Evolutionary conservation across 30 jellyfish, hydroid and myxozoan genomes (phyloP), one percentile per base, ranked within the genome.

Genomic region (Pelagia noctiluca): DNA sequence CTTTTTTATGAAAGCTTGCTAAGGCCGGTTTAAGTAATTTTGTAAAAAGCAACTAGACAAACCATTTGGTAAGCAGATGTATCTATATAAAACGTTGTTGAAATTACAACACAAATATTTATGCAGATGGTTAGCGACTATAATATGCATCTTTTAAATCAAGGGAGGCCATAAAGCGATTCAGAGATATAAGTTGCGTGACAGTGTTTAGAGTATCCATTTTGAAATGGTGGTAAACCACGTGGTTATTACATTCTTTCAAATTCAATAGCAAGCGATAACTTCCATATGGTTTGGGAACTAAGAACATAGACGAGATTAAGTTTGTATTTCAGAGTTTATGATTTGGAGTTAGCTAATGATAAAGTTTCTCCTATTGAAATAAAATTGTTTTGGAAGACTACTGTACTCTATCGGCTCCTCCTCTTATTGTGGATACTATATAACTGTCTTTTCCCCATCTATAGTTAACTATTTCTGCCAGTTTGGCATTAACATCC

Each of bases 71-170:
- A 33, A 74, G 46, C 57, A 33, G 7, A 52, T 74, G 35, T 74
- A 74, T 74, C 46, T 29, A 19, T 42, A 74, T 21, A 70, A 70
- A 12, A 10, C 49, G 19, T 28, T 32, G 35, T 70, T 37, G 37
- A 35, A 70, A 13, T 36, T 16, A 70, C 33, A 35, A 7, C 78
- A 5, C 29, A 74, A 35, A 50, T 19, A 74, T 33, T 74, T 74
- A 16, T 35, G 86, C 23, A 32, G 69, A 12, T 21, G 48, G 22
- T 28, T 11, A 54, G 42, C 65, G 19, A 77, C 75, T 32, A 30
- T 23, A 75, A 75, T 47, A 75, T 21, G 87, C 87, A 52, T 75
- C 87, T 47, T 52, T 49, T 16, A 75, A 19, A 32, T 50, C 87
- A 10, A 75, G 18, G 16, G 82, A 77, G 3, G 89, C 67, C 42